Base-by-base conservation (phyloP, 2,797 vertebrate genomes). In the Microctenopoma stevenorrisi region DNA sequence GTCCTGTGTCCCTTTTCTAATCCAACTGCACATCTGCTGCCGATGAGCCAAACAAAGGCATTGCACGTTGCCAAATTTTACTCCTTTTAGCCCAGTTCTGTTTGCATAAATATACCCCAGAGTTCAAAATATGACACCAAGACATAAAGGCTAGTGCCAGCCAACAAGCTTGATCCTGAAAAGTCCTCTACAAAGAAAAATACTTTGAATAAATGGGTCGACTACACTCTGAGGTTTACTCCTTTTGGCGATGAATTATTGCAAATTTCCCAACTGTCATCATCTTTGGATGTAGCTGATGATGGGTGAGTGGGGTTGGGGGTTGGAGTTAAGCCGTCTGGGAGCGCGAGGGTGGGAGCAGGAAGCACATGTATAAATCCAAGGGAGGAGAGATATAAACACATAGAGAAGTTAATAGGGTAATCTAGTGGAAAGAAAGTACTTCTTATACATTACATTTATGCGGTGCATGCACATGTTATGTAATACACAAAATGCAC, bases 1-100 rank as follows among this genome's bases (percentile, higher is more conserved):
- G 84, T 86, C 68, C 64, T 65, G 78, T 76, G 72, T 86, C 85
- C 86, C 68, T 74, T 83, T 73, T 79, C 33, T 81, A 82, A 83
- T 90, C 84, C 86, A 88, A 80, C 83, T 85, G 79, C 85, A 90
- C 92, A 93, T 91, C 90, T 91, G 90, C 88, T 82, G 90, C 78
- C 80, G 84, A 89, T 85, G 85, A 91, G 82, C 83, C 88, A 88
- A 89, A 91, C 86, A 91, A 91, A 90, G 68, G 79, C 78, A 25
- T 63, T 18, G 52, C 61, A 64, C 79, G 66, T 82, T 68, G 86
- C 86, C 90, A 90, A 78, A 83, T 82, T 73, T 62, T 79, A 63
- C 78, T 84, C 62, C 79, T 76, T 74, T 80, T 58, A 72, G 79
- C 33, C 55, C 62, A 28, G 53, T 56, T 82, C 58, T 76, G 65